phyloP scores from a whole-genome alignment of 2,888 invertebrate species.

The Melipona bicolor region DNA sequence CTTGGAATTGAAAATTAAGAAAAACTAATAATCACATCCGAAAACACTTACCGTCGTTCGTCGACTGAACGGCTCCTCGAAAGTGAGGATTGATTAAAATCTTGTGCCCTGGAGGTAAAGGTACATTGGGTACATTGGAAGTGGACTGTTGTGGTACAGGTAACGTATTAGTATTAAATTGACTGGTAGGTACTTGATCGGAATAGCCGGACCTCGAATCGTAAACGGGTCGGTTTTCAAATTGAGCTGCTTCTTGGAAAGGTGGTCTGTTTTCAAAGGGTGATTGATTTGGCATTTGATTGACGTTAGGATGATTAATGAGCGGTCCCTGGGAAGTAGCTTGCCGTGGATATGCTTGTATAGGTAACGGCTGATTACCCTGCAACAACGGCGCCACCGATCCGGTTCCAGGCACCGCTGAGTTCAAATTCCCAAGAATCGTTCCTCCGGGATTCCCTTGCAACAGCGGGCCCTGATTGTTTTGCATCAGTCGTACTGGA shows the following conservation, averaged over 20 bases:
- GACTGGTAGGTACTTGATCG: slow-evolving; percentile 67
- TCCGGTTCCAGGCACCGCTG: slow-evolving; percentile 59
- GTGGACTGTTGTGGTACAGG: slow-evolving; percentile 61
- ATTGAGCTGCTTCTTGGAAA: slow-evolving; percentile 72
- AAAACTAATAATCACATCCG: neutral
- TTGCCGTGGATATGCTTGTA: slow-evolving; percentile 73
- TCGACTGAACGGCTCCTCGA: slow-evolving; percentile 86
- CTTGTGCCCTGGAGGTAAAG: slow-evolving; percentile 85
- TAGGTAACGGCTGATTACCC: slow-evolving; percentile 58
- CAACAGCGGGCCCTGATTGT: slow-evolving; percentile 66
- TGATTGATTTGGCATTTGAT: slow-evolving; percentile 67
- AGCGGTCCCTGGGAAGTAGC: slow-evolving; percentile 66
- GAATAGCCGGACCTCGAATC: slow-evolving; percentile 67
- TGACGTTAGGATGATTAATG: slow-evolving; percentile 65
- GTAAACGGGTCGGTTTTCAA: slow-evolving; percentile 68
- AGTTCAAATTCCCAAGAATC: slow-evolving; percentile 67
- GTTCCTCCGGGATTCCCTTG: slow-evolving; percentile 70
- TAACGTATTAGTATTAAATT: slow-evolving; percentile 69
- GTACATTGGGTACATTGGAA: slow-evolving; percentile 73
- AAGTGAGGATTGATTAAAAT: slow-evolving; percentile 89
- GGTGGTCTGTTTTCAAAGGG: slow-evolving; percentile 75
- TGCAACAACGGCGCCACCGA: slow-evolving; percentile 62
- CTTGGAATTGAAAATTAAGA: neutral
- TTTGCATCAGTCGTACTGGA: slow-evolving; percentile 64
- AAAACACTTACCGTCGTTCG: slow-evolving; percentile 85